Conservation (phyloP, 2,888 invertebrate species). For the Troilus luridus region DNA sequence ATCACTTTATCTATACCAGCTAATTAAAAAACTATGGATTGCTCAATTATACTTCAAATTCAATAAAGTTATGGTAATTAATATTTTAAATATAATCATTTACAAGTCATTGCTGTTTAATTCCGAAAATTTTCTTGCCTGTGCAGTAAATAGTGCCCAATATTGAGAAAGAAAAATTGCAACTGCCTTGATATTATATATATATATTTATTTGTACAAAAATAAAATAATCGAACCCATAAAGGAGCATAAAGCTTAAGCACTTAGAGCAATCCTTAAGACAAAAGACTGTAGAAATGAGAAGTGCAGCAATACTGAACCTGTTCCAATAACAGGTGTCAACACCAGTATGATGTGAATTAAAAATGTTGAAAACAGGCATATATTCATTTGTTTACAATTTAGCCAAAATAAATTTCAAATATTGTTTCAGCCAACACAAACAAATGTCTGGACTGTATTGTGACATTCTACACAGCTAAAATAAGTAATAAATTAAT, state of each 20-base stretch:
- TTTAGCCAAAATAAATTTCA: not conserved
- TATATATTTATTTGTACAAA: not conserved
- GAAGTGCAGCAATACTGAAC: conserved; percentile 33
- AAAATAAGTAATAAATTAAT: not conserved
- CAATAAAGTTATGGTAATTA: not conserved
- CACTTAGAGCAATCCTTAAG: conserved; percentile 35
- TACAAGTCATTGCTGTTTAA: not conserved
- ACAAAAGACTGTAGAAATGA: conserved; percentile 30
- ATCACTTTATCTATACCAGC: not conserved
- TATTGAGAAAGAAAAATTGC: conserved; percentile 15
- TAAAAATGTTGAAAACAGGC: conserved; percentile 28
- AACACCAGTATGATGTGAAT: conserved; percentile 30
- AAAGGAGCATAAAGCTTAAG: conserved; percentile 47
- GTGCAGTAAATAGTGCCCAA: conserved; percentile 20
- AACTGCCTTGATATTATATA: not conserved
- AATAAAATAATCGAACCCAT: not conserved
- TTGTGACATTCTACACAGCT: conserved; percentile 18
- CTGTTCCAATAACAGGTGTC: not conserved
- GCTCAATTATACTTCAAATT: not conserved
- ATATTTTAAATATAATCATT: not conserved
- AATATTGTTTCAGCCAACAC: not conserved
- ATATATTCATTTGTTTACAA: not conserved
- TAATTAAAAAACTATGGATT: not conserved
- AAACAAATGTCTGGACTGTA: not conserved
- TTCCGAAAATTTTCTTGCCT: not conserved